Percentiles rank a stretch among this genome's conserved stretches.
Evolutionary conservation across 2,113 vertebrate species (phyloP).

Genomic region (Archocentrus centrarchus): DNA sequence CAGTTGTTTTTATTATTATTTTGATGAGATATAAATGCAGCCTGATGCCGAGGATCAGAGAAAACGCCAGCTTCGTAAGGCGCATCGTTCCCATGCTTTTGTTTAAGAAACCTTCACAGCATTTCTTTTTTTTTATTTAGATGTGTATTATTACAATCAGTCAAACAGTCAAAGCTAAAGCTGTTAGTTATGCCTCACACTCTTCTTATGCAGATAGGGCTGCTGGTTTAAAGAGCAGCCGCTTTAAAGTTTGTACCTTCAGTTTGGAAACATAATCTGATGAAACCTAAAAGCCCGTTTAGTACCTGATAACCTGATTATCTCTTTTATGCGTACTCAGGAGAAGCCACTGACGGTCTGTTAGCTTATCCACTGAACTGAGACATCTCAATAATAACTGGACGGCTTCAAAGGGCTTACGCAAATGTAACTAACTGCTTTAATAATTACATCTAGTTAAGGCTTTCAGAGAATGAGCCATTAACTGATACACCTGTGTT

Average conservation of each 20-base stretch:
- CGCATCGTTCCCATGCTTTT: too few species aligned
- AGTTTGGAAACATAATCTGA: not conserved
- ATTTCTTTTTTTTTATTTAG: too few species aligned
- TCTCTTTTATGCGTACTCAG: not conserved
- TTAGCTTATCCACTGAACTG: not conserved
- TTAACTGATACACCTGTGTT: not conserved
- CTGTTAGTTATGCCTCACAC: too few species aligned
- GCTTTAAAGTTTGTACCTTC: too few species aligned
- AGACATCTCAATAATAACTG: not conserved
- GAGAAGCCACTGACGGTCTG: not conserved
- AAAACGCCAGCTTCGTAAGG: too few species aligned
- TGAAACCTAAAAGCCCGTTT: not conserved
- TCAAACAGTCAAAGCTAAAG: not conserved
- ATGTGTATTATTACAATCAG: too few species aligned
- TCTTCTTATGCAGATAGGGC: not conserved
- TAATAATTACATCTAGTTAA: conserved; percentile 6
- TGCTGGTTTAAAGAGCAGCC: not conserved
- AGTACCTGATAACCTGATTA: not conserved
- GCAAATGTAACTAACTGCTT: not conserved
- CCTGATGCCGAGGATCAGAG: too few species aligned
- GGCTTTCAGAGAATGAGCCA: not conserved
- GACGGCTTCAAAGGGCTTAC: not conserved
- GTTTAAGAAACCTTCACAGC: too few species aligned
- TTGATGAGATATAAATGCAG: too few species aligned
- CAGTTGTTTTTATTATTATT: too few species aligned